Evolutionary conservation across 2,888 invertebrate species (phyloP).

Genomic region (Danaus chrysippus): DNA sequence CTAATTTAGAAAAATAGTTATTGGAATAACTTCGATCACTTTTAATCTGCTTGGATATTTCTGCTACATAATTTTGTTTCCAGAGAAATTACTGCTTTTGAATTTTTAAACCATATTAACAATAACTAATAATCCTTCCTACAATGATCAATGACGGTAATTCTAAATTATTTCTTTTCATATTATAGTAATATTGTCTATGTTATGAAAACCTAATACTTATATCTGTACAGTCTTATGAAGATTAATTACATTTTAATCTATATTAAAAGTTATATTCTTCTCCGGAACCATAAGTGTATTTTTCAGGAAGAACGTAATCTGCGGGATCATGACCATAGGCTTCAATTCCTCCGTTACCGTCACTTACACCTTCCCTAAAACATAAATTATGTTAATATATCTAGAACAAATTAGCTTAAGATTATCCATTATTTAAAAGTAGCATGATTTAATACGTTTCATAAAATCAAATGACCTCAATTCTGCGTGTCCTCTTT

Average conservation of each 20-base stretch:
- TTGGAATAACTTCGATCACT: no score
- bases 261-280: slow-evolving; percentile 56
- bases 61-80: no score
- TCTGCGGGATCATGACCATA: slow-evolving; percentile 65
- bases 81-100: no score
- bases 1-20: no score
- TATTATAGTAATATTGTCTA: no score
- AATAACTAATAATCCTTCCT: no score
- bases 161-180: no score
- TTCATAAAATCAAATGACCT: slow-evolving; percentile 43
- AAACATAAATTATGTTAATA: not conserved
- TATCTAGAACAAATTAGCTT: not conserved
- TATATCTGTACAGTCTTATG: not conserved
- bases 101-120: no score
- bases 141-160: no score
- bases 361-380: slow-evolving; percentile 61
- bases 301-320: slow-evolving; percentile 65
- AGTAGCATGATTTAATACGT: no score
- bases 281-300: slow-evolving; percentile 65
- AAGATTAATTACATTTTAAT: not conserved
- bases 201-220: not conserved
- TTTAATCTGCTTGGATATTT: no score
- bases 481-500: slow-evolving; percentile 50
- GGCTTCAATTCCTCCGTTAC: slow-evolving; percentile 68
- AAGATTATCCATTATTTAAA: no score